Percentiles rank a stretch among this genome's conserved stretches.
Conservation (phyloP, 2,888 invertebrate species). For the Orthosia incerta region DNA sequence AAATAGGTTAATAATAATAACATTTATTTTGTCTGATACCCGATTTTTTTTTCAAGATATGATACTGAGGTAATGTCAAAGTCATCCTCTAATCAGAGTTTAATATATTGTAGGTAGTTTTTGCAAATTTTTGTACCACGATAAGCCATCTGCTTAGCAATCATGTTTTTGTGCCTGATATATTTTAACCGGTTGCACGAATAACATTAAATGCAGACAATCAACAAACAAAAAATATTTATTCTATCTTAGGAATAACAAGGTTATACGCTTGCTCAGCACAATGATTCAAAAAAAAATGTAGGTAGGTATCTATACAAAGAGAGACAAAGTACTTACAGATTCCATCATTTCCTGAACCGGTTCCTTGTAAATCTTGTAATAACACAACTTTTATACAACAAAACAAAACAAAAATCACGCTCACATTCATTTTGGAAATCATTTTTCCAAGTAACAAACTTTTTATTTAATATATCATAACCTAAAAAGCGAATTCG, state of each 20-base stretch:
- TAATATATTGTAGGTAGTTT: background rate
- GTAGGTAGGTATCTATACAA: background rate
- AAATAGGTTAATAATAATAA: background rate
- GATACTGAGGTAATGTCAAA: background rate
- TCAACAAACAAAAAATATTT: slow-evolving; percentile 41
- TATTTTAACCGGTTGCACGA: background rate
- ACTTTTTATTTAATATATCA: slow-evolving; percentile 12
- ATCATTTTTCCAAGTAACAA: slow-evolving; percentile 19
- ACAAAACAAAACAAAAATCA: slow-evolving; percentile 74
- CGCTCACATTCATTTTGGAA: slow-evolving; percentile 73
- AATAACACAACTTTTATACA: slow-evolving; percentile 74
- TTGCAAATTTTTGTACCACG: background rate
- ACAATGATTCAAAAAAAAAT: slow-evolving; percentile 30
- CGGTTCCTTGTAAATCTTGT: slow-evolving; percentile 81
- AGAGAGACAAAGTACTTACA: slow-evolving; percentile 74
- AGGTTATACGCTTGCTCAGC: slow-evolving; percentile 33
- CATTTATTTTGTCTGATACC: background rate
- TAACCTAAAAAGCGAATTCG: slow-evolving; percentile 57
- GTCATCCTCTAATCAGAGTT: background rate
- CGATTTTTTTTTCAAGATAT: background rate
- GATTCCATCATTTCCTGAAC: slow-evolving; percentile 83
- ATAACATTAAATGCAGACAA: slow-evolving; percentile 11
- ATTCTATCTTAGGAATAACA: slow-evolving; percentile 36
- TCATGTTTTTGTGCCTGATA: slow-evolving; percentile 19
- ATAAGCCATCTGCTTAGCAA: slow-evolving; percentile 10